Evolutionary conservation across 2,888 invertebrate species (phyloP), one percentile per base, ranked within the genome.

Genomic region (Nasonia oneida): DNA sequence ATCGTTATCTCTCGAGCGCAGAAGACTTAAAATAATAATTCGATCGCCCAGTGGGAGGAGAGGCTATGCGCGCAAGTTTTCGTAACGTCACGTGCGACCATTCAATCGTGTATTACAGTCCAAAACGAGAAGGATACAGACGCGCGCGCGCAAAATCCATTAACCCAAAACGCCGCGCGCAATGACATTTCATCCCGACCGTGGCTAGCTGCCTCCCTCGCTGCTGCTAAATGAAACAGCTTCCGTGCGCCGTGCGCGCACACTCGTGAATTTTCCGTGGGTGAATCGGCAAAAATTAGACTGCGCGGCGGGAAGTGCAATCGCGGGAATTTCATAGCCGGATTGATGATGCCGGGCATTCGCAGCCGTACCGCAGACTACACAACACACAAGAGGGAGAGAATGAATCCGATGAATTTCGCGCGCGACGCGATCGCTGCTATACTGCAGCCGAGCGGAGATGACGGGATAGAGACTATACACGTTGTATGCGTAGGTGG

Each of bases 351-450:
- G 57, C 23, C 74, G 70, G n/a, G 39, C 67, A 50, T 64, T 47
- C 73, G 79, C 42, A 71, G 37, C 29, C 47, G 73, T 50, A 53
- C 67, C 75, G 50, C 47, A 47, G 29, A 39, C 33, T 29, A 76
- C 29, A 67, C 74, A n/a, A 42, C 75, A 23, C 18, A 3, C n/a
- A n/a, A 0, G 33, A 14, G 57, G 8, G 64, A 29, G 53, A 47
- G 33, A 81, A 84, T 57, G 84, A 81, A 76, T 84, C 80, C 70
- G 76, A 80, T 81, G 84, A 84, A 80, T 84, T 84, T 84, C 75
- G 80, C 57, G 84, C n/a, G n/a, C 42, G 42, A 6, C 10, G 57
- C 57, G 10, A 61, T 61, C 23, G 57, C 23, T 8, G 18, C 53
- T 47, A 8, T 42, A 74, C 64, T 64, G 64, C 78, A 5, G 73